Evolutionary conservation across 2,888 invertebrate genomes (phyloP).

Genomic region (Rhorus exstirpatorius): DNA sequence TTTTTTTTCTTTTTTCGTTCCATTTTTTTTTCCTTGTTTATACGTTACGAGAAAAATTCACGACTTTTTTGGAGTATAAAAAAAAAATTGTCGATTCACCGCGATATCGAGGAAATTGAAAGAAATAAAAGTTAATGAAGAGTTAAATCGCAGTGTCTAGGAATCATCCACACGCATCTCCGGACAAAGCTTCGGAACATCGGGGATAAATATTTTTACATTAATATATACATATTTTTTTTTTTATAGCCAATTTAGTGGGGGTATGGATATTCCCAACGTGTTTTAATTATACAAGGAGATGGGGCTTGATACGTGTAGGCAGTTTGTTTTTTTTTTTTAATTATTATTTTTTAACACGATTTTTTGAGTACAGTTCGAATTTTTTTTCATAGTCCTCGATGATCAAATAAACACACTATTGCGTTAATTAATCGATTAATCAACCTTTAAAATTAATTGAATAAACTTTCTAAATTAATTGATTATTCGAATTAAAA

Average conservation of each 20-base stretch:
- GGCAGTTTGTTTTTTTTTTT: background rate
- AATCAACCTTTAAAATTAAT: too few species aligned
- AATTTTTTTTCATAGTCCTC: too few species aligned
- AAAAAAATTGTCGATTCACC: background rate
- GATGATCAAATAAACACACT: too few species aligned
- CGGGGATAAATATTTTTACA: slow-evolving; percentile 56
- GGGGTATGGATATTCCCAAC: slow-evolving; percentile 60
- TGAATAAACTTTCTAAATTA: too few species aligned
- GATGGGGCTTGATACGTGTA: slow-evolving; percentile 28
- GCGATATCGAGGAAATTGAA: background rate
- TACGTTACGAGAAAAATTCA: background rate
- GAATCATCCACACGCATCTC: too few species aligned
- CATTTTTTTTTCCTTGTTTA: slow-evolving; percentile 2
- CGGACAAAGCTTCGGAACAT: slow-evolving; percentile 44
- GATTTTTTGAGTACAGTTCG: slow-evolving; percentile 2
- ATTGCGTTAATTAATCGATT: too few species aligned
- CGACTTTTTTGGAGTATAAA: background rate
- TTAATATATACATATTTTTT: too few species aligned
- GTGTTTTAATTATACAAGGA: slow-evolving; percentile 54
- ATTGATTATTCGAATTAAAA: too few species aligned
- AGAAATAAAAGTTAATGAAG: background rate
- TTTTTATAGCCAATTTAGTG: slow-evolving; percentile 60
- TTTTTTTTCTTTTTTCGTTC: background rate
- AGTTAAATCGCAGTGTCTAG: too few species aligned
- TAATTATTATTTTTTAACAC: background rate